Base-by-base conservation (phyloP, 2,113 vertebrate genomes). In the Eubucco bourcierii region DNA sequence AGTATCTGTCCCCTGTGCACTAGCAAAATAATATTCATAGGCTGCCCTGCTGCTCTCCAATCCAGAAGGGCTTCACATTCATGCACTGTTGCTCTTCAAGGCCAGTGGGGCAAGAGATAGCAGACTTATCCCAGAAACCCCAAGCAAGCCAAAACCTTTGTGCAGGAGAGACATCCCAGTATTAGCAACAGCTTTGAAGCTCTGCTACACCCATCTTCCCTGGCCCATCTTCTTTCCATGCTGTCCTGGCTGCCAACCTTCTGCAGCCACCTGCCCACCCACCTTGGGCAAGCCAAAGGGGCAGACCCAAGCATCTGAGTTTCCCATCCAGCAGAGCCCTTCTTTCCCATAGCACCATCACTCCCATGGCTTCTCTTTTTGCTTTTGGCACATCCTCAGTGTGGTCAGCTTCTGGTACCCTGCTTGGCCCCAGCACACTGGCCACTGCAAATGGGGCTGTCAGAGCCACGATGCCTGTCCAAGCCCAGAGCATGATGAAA, bases 81-180 rank as follows among this genome's bases (percentile, higher is more conserved):
- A 23, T 2, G 1, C 14, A 28, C 25, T 68, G 5, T 3, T 8
- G 3, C 29, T 78, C 29, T 41, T 15, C 1, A 0, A 27, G 17
- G 23, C 50, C 3, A 0, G 37, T 4, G 2, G 29, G 60, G 44
- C 20, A 50, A 75, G 41, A 74, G 10, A 12, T 3, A n/a, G 18
- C 34, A 46, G 31, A 27, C 18, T 31, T 37, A 46, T 33, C 56
- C 60, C 81, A 89, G 58, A 90, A 81, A 67, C 29, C 9, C 58
- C 67, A 44, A 61, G 66, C 31, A 53, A 66, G 46, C 46, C 53
- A 84, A 58, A 92, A 55, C 4, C n/a, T 46, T 56, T 34, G 12
- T 34, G 34, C n/a, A 34, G 18, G 55, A 19, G 12, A 55, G 16
- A 55, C 21, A 53, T 16, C 14, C 15, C 39, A 16, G 25, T 31